These are phyloP conservation scores for Cydia pomonella DNA, from an alignment of 1,140 invertebrate genomes.

Conservation along the genomic window DNA sequence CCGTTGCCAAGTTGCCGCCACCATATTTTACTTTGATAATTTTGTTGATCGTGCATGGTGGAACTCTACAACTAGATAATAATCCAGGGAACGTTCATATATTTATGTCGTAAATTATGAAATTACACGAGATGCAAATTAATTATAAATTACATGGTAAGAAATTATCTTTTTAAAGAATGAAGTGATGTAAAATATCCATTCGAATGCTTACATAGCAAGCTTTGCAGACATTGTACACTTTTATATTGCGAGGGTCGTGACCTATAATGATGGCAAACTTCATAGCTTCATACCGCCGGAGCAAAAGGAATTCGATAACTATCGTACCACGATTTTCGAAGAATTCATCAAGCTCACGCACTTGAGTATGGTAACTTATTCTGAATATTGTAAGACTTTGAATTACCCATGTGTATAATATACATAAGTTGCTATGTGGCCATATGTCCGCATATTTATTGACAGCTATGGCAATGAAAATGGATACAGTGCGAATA, in stretches of 20 bases:
- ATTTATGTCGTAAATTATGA: background rate
- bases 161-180: background rate
- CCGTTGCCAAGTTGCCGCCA: no score
- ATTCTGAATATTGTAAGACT: slow-evolving; percentile 19
- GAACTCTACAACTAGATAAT: no score
- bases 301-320: slow-evolving; percentile 27
- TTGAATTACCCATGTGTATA: background rate
- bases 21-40: no score
- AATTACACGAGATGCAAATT: background rate
- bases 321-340: slow-evolving; percentile 23
- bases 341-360: slow-evolving; percentile 27
- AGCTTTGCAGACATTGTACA: slow-evolving; percentile 11
- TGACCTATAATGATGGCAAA: slow-evolving; percentile 33
- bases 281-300: slow-evolving; percentile 17
- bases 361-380: background rate
- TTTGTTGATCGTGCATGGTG: no score
- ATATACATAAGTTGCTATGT: background rate
- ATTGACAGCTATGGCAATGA: no score
- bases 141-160: background rate
- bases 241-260: slow-evolving; percentile 26
- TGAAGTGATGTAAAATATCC: background rate
- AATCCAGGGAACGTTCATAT: no score
- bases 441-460: no score
- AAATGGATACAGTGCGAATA: no score
- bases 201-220: background rate